phyloP scores from a whole-genome alignment of 2,797 vertebrate genomes.

The Gymnocypris eckloni region DNA sequence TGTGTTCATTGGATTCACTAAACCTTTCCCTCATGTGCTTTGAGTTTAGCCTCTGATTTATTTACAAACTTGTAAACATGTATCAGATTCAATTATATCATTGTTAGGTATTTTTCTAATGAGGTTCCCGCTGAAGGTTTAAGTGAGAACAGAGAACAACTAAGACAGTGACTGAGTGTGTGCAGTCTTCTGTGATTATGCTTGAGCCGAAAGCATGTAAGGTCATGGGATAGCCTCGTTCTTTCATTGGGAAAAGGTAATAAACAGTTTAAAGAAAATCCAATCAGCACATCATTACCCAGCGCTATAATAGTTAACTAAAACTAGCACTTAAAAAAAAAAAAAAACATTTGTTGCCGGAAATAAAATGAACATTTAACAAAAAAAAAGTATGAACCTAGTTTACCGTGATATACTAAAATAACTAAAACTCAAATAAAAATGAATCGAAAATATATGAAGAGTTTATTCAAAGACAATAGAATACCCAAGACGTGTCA shows the following conservation, averaged over 20 bases:
- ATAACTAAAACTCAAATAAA: neutral
- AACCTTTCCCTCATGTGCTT: constrained; percentile 51
- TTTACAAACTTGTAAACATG: neutral
- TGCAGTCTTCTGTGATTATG: neutral
- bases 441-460: neutral
- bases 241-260: neutral
- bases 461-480: neutral
- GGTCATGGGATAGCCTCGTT: neutral
- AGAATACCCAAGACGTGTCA: no score
- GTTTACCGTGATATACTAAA: neutral
- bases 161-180: neutral
- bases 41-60: neutral
- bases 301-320: neutral
- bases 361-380: neutral
- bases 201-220: neutral
- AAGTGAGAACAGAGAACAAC: neutral
- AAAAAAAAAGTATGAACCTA: neutral
- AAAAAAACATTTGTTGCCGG: no score
- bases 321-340: neutral
- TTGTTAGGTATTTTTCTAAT: neutral
- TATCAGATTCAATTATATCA: neutral
- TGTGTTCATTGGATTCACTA: constrained; percentile 67
- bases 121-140: neutral
- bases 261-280: neutral
- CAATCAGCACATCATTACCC: neutral